Base-by-base conservation (phyloP, 1,140 invertebrate species). In the Rhizoglyphus robini region DNA sequence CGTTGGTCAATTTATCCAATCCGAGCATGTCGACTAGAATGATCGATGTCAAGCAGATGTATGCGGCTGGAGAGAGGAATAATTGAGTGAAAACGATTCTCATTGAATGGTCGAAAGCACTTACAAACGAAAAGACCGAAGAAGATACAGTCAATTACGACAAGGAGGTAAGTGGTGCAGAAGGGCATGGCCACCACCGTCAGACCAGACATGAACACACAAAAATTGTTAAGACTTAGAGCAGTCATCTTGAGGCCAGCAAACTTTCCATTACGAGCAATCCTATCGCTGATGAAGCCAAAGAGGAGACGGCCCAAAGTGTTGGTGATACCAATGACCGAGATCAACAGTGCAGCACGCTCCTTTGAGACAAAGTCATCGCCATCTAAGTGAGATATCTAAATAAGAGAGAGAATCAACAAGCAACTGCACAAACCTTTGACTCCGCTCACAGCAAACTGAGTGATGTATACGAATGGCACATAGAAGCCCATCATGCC, bases 11-110 rank as follows among this genome's bases (percentile, higher is more conserved):
- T 76, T 90, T 91, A 70, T 96, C 92, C 71, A 98, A 78, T 15
- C 95, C 95, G 34, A 99, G 80, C 20, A 97, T 78, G 73, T 98
- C 94, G 69, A 96, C 93, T 54, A 99, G 80, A 72, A 99, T 95
- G 73, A 98, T 97, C 23, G 95, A 98, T 36, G 94, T 97, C 46
- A 99, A 78, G 0, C 92, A 96, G 70, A 98, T 95, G 76, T 96
- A 98, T 32, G 92, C 93, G 69, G 94, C 90, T 93, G 78, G 68
- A 84, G 76, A 32, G 46, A 79, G 68, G 18, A 62, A 59, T 15
- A 62, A 49, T 13, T 61, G 4, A 58, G 32, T 29, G 20, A 66
- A 65, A 32, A 38, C 1, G n/a, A 34, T 62, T 18, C n/a, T 15
- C 8, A 46, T 64, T 2, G 20, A 54, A 69, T 30, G 13, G 38